Conservation (phyloP, 2,888 invertebrate genomes). For the Callosobruchus maculatus region DNA sequence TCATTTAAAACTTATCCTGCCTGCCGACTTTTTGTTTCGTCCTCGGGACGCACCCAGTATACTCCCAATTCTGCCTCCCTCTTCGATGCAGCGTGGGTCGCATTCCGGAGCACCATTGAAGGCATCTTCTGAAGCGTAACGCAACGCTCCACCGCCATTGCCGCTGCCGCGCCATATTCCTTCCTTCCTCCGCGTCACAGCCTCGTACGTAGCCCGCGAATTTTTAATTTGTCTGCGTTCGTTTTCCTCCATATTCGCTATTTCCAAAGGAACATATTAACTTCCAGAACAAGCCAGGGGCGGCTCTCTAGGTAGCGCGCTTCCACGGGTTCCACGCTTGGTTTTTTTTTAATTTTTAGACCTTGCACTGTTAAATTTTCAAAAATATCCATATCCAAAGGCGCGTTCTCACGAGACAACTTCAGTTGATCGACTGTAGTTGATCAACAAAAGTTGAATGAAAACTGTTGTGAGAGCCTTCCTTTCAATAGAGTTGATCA, state of each 20-base stretch:
- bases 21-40: neutral
- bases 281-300: neutral
- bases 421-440: too few relatives aligned
- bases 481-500: too few relatives aligned
- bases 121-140: neutral
- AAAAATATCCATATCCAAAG: too few relatives aligned
- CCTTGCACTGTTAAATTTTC: too few relatives aligned
- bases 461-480: too few relatives aligned
- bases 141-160: neutral
- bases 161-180: too few relatives aligned
- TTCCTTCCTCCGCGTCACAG: neutral
- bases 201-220: constrained; percentile 15
- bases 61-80: neutral
- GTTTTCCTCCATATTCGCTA: constrained; percentile 17
- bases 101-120: neutral
- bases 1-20: too few relatives aligned
- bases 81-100: neutral
- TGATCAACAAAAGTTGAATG: too few relatives aligned
- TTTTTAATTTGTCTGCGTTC: constrained; percentile 23
- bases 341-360: too few relatives aligned
- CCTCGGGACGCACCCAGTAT: neutral
- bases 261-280: constrained; percentile 5
- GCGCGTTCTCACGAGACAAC: too few relatives aligned
- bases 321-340: too few relatives aligned
- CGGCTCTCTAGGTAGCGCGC: neutral